A percentile compares a stretch with the other conserved stretches of the same genome.
These are phyloP conservation scores for Benthosema pterotum DNA, from an alignment of 2,797 vertebrate genomes.

Conservation along the genomic window DNA sequence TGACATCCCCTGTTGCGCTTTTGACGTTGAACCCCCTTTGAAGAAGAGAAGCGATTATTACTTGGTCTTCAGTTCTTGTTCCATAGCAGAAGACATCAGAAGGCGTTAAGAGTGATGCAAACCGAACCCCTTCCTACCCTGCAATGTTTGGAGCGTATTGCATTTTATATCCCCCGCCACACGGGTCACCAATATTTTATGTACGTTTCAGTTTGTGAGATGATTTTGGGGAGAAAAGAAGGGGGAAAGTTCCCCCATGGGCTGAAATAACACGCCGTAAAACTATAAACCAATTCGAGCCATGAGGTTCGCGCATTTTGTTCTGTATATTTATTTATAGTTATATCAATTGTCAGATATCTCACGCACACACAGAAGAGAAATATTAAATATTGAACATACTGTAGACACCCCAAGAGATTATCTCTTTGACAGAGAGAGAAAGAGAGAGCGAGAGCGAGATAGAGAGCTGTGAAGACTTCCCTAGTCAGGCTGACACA, in stretches of 20 bases:
- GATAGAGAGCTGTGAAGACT: background rate
- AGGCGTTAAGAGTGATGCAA: background rate
- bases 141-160: background rate
- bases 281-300: background rate
- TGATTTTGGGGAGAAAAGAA: no score
- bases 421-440: background rate
- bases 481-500: no score
- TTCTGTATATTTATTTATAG: no score
- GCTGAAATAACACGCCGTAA: no score
- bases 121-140: background rate
- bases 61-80: no score
- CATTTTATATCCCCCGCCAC: background rate
- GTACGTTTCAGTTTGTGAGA: background rate
- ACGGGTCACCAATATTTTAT: background rate
- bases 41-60: no score
- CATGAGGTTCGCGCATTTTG: no score
- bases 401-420: background rate
- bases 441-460: constrained; percentile 7
- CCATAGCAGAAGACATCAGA: no score
- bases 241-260: no score
- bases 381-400: constrained; percentile 18
- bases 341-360: no score
- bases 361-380: background rate
- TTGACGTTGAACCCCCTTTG: no score
- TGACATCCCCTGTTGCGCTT: no score